Conservation (phyloP, 2,888 invertebrate genomes). For the Pristionchus arcanus region DNA sequence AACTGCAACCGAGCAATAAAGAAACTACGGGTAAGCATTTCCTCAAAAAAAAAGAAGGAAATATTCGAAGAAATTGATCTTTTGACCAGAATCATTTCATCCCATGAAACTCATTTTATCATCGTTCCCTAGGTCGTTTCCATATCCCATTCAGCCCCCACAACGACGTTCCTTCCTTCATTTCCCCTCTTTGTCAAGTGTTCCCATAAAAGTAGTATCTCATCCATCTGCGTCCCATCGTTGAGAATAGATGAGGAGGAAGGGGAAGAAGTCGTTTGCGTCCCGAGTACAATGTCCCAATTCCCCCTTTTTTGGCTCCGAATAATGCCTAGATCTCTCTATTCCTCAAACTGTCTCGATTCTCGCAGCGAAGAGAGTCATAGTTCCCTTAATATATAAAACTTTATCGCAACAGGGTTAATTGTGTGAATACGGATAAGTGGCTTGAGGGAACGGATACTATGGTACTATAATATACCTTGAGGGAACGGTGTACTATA, state of each 20-base stretch:
- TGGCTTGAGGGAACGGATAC: too few species aligned
- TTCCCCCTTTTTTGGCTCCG: not conserved
- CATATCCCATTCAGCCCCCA: not conserved
- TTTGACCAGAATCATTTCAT: not conserved
- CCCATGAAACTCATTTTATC: not conserved
- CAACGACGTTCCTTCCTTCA: not conserved
- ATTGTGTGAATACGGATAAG: too few species aligned
- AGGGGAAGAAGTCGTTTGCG: not conserved
- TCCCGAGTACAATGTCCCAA: not conserved
- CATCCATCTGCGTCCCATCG: constrained; percentile 3
- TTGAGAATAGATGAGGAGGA: not conserved
- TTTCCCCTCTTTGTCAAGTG: not conserved
- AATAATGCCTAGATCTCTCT: not conserved
- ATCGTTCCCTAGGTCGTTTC: not conserved
- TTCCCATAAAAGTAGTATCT: constrained; percentile 20
- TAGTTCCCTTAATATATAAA: too few species aligned
- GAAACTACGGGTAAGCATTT: constrained; percentile 60
- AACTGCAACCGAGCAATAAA: constrained; percentile 63
- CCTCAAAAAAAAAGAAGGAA: not conserved
- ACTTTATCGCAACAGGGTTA: too few species aligned
- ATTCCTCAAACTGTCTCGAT: not conserved
- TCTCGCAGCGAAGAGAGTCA: not conserved
- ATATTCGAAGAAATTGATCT: too few species aligned
- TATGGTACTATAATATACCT: too few species aligned
- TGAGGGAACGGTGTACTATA: too few species aligned